Evolutionary conservation across 2,113 vertebrate species (phyloP).

Genomic region (Strix aluco): DNA sequence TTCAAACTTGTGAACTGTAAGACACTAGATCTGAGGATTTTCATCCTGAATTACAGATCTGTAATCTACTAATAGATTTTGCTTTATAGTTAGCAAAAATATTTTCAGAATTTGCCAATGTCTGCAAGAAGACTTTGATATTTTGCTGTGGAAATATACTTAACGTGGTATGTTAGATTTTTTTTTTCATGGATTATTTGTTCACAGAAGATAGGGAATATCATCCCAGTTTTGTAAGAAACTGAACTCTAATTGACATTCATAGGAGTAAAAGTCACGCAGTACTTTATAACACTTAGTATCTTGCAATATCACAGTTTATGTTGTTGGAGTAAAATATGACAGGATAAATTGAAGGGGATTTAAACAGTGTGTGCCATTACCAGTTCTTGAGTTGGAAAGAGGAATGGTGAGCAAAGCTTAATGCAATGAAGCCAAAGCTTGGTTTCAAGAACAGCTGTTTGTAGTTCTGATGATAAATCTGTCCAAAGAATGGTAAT

Average conservation of each 20-base stretch:
- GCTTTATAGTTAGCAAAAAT: neutral
- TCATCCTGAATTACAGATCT: neutral
- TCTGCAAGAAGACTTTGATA: neutral
- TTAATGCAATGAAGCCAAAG: slow-evolving; percentile 17
- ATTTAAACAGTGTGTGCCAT: slow-evolving; percentile 14
- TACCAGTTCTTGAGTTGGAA: slow-evolving; percentile 32
- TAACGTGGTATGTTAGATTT: neutral
- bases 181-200: neutral
- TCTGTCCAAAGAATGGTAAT: neutral
- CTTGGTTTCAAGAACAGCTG: slow-evolving; percentile 2
- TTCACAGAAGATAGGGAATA: neutral
- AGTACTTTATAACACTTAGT: slow-evolving; percentile 16
- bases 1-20: neutral
- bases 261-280: slow-evolving; percentile 7
- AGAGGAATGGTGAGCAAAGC: neutral
- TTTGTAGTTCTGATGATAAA: slow-evolving; percentile 27
- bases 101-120: neutral
- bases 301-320: slow-evolving; percentile 42
- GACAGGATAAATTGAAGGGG: slow-evolving; percentile 15
- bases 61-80: neutral
- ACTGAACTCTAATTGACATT: neutral
- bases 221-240: slow-evolving; percentile 8
- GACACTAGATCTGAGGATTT: neutral
- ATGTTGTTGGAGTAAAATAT: slow-evolving; percentile 45
- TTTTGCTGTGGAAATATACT: neutral